phyloP scores from a whole-genome alignment of 2,113 vertebrate species.

The Hippolais icterina region DNA sequence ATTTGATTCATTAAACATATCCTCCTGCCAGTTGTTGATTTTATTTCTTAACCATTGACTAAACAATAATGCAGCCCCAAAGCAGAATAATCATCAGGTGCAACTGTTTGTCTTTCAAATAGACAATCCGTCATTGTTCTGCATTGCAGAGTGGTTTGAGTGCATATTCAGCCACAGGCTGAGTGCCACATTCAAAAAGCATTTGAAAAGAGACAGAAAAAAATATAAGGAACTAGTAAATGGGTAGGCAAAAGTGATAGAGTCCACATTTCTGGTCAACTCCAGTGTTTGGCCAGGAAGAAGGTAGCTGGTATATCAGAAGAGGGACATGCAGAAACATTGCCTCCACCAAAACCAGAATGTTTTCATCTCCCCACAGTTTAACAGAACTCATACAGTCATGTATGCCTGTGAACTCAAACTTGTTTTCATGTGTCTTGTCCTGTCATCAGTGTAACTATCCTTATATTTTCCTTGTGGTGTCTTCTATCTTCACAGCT shows the following conservation, averaged over 20 bases:
- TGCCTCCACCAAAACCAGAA: neutral
- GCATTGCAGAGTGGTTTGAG: slow-evolving; percentile 46
- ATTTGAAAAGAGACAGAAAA: slow-evolving; percentile 16
- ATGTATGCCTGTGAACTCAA: neutral
- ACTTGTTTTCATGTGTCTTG: neutral
- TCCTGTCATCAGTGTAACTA: neutral
- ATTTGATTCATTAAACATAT: neutral
- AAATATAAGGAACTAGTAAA: slow-evolving; percentile 16
- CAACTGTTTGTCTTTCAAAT: slow-evolving; percentile 25
- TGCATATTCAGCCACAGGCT: slow-evolving; percentile 46
- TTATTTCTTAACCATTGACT: neutral
- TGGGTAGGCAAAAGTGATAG: neutral
- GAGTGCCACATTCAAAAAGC: slow-evolving; percentile 31
- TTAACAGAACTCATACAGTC: neutral
- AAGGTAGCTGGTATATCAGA: neutral
- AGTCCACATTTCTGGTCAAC: neutral
- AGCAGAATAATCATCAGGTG: slow-evolving; percentile 9
- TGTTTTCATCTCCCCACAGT: neutral
- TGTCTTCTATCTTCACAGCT: slow-evolving; percentile 52
- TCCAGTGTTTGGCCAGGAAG: neutral
- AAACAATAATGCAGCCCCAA: neutral
- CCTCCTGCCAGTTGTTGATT: neutral
- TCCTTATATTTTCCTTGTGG: slow-evolving; percentile 33
- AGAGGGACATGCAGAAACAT: neutral
- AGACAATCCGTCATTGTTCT: slow-evolving; percentile 36